These are phyloP conservation scores for Lycorma delicatula DNA, from an alignment of 1,140 invertebrate species.

Conservation along the genomic window DNA sequence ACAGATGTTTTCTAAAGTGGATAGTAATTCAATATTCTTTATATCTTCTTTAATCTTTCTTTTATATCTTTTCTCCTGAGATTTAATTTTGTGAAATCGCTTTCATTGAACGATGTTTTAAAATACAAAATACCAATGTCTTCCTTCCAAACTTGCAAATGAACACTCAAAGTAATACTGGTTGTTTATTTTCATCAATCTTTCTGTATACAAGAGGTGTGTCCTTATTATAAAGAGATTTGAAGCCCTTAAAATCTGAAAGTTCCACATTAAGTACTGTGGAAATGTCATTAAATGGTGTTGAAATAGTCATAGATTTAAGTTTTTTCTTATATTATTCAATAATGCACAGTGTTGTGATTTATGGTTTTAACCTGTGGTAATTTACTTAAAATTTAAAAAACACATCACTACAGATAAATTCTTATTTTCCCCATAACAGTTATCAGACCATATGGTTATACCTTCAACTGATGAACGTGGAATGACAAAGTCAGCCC, in stretches of 20 bases:
- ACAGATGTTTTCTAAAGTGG: too few species aligned
- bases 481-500: conserved; percentile 11
- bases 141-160: not conserved
- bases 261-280: not conserved
- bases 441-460: conserved; percentile 2
- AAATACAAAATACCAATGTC: not conserved
- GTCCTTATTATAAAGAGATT: not conserved
- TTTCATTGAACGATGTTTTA: too few species aligned
- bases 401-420: not conserved
- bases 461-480: conserved; percentile 3
- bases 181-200: not conserved
- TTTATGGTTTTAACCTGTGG: conserved; percentile 5
- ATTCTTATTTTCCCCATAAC: conserved; percentile 7
- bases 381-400: not conserved
- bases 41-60: too few species aligned
- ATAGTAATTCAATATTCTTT: too few species aligned
- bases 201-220: conserved; percentile 7
- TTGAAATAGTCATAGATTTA: conserved; percentile 11
- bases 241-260: not conserved
- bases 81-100: too few species aligned
- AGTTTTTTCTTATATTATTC: conserved; percentile 23
- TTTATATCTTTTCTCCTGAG: too few species aligned
- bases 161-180: conserved; percentile 1
- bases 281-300: not conserved
- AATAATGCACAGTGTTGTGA: conserved; percentile 16